Evolutionary conservation across 2,888 invertebrate genomes (phyloP).

Genomic region (Chloroclystis v-ata): DNA sequence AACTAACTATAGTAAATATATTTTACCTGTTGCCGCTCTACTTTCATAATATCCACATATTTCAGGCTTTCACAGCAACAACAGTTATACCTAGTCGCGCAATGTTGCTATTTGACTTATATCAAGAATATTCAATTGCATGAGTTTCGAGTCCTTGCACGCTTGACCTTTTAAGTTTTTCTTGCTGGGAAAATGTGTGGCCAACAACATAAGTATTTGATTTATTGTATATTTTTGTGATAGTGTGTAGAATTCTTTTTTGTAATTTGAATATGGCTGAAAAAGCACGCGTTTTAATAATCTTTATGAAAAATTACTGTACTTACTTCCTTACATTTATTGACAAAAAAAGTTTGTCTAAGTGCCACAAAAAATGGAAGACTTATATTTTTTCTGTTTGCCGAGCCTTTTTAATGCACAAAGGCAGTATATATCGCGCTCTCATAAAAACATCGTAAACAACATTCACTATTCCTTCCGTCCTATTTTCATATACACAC

Average conservation of each 20-base stretch:
- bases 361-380: too few relatives aligned
- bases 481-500: slow-evolving; percentile 22
- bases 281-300: too few relatives aligned
- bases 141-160: slow-evolving; percentile 6
- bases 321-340: too few relatives aligned
- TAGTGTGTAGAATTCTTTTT: neutral
- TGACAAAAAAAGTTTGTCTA: too few relatives aligned
- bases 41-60: neutral
- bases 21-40: neutral
- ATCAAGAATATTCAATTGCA: slow-evolving; percentile 1
- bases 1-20: neutral
- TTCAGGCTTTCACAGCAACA: neutral
- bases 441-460: slow-evolving; percentile 17
- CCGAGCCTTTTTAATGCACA: neutral
- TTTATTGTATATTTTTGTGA: neutral
- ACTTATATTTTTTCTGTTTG: neutral
- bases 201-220: neutral
- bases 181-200: slow-evolving; percentile 5
- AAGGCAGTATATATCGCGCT: slow-evolving; percentile 8
- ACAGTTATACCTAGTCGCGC: neutral
- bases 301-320: too few relatives aligned
- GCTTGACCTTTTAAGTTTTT: slow-evolving; percentile 11
- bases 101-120: neutral
- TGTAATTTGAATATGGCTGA: neutral
- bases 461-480: slow-evolving; percentile 14